Evolutionary conservation across 2,113 vertebrate genomes (phyloP).

Genomic region (Clinocottus analis): DNA sequence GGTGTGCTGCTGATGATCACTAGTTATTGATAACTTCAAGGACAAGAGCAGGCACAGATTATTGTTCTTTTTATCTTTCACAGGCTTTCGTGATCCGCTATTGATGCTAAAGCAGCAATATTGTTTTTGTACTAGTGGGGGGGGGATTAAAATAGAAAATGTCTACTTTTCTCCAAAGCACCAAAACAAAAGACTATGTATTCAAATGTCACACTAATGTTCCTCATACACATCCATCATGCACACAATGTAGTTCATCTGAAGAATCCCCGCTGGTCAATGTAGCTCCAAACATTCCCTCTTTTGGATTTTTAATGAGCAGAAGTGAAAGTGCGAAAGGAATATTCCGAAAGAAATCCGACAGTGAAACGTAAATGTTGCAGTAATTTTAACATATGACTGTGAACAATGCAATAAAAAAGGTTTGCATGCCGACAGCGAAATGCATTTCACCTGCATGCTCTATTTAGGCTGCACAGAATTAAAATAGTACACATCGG

Average conservation of each 20-base stretch:
- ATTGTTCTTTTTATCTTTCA: constrained; percentile 32
- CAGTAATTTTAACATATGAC: constrained; percentile 5
- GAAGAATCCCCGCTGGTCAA: constrained; percentile 48
- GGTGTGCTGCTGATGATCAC: constrained; percentile 12
- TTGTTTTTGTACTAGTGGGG: not conserved
- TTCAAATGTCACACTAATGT: constrained; percentile 51
- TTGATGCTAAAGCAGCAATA: constrained; percentile 31
- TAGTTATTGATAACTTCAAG: constrained; percentile 71
- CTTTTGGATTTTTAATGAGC: constrained; percentile 66
- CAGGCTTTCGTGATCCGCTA: constrained; percentile 36
- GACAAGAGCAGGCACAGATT: constrained; percentile 40
- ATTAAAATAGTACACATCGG: constrained; percentile 35
- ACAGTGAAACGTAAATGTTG: constrained; percentile 19
- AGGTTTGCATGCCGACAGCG: constrained; percentile 5
- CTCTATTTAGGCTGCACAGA: constrained; percentile 38
- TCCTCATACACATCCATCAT: constrained; percentile 6
- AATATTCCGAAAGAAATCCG: constrained; percentile 16
- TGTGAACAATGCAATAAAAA: constrained; percentile 2
- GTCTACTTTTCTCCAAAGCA: constrained; percentile 1
- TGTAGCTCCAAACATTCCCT: constrained; percentile 51
- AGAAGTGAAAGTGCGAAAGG: constrained; percentile 11
- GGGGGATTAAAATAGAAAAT: constrained; percentile 8
- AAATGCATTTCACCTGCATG: constrained; percentile 26
- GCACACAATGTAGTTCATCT: constrained; percentile 45
- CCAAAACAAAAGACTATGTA: constrained; percentile 26